Evolutionary conservation across 2,797 vertebrate species (phyloP), one percentile per base, ranked within the genome.

Genomic region (Balearica regulorum): DNA sequence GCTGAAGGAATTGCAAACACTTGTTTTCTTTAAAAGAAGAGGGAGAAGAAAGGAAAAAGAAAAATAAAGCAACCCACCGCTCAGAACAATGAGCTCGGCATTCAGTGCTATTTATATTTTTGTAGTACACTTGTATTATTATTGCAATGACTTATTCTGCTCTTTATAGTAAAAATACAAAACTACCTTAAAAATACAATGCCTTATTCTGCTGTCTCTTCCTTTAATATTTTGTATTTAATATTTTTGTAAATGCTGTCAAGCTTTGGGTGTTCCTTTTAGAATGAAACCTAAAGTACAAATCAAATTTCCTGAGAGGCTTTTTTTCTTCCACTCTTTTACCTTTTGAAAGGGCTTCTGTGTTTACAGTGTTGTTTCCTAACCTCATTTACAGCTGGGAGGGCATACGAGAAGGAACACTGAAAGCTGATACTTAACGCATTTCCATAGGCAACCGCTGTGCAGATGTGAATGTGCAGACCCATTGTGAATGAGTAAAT

Each of bases 71-170:
- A 78, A 73, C 76, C 35, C 37, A 61, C 90, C 68, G 20, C 55
- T 89, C 37, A 24, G 20, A 91, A 60, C 75, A 95, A 97, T 89
- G 75, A 94, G 83, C 91, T 89, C 39, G 16, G 88, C 87, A 61
- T 94, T 97, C 85, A 92, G 71, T 91, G 89, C 44, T 95, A 79
- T 95, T 97, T 97, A 46, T 85, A 64, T 91, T 89, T 93, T 86
- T 75, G 28, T 51, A 39, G 7, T 60, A 33, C 3, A 6, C 26
- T 77, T 75, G 16, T 68, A 9, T 96, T 68, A 87, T 95, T 93
- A 68, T 87, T 94, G 15, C 90, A 96, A 88, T 88, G 35, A 35
- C 24, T 83, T 92, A 35, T 60, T 80, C 83, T 93, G 66, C 80
- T 66, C 37, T 73, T 90, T 80, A n/a, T 57, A 64, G 13, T 44